These are phyloP conservation scores for Pan troglodytes DNA, from an alignment of 2,113 vertebrate species.

Conservation along the genomic window DNA sequence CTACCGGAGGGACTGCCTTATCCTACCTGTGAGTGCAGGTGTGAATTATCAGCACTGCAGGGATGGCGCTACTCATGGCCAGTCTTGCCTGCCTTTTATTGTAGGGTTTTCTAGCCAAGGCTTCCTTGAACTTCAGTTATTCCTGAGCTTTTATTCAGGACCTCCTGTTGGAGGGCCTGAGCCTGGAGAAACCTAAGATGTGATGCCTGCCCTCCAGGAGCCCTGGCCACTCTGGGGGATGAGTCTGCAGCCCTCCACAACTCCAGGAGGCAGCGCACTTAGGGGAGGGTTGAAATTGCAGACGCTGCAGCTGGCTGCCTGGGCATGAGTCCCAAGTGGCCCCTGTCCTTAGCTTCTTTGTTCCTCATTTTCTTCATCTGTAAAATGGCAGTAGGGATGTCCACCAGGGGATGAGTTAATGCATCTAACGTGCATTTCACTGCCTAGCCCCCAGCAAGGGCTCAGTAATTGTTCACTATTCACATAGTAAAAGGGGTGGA, in stretches of 20 bases:
- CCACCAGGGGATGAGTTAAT: neutral
- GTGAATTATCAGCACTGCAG: neutral
- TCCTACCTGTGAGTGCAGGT: fast-evolving
- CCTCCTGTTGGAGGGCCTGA: neutral
- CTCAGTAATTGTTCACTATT: neutral
- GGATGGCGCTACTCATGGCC: neutral
- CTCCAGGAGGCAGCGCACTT: fast-evolving
- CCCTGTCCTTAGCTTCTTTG: neutral
- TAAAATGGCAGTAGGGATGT: neutral
- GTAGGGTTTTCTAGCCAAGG: neutral
- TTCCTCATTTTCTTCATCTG: neutral
- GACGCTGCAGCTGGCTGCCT: neutral
- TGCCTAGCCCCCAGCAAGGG: neutral
- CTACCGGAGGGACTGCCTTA: neutral
- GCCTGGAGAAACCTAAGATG: neutral
- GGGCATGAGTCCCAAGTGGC: too few species aligned
- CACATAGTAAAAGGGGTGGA: neutral
- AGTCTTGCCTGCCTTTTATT: neutral
- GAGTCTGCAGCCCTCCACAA: neutral
- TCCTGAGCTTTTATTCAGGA: neutral
- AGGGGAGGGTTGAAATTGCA: fast-evolving
- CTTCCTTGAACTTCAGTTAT: neutral
- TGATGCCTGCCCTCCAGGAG: neutral
- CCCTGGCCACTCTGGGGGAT: fast-evolving
- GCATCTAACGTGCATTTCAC: neutral